phyloP scores from a whole-genome alignment of 2,888 invertebrate genomes.

The Tenodera sinensis region DNA sequence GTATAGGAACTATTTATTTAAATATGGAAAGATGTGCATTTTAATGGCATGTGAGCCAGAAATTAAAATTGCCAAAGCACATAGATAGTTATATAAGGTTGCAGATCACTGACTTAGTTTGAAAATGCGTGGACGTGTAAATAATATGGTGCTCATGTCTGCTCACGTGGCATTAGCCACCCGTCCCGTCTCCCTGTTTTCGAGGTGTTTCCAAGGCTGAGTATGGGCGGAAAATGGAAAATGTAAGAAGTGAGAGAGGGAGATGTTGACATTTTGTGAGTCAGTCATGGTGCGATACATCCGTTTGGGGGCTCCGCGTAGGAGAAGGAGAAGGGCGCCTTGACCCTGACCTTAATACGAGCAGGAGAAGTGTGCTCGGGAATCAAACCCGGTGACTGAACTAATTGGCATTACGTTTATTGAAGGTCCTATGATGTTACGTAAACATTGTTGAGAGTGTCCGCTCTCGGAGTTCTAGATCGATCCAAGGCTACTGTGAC shows the following conservation, averaged over 20 bases:
- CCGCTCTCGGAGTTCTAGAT: not conserved
- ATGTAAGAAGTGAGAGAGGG: not conserved
- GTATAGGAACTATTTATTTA: too few species aligned
- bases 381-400: not conserved
- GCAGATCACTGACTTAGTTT: too few species aligned
- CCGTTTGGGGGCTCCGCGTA: not conserved
- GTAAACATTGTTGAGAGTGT: not conserved
- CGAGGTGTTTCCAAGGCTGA: too few species aligned
- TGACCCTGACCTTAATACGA: not conserved
- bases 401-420: not conserved
- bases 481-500: not conserved
- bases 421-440: not conserved
- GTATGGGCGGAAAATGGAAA: not conserved
- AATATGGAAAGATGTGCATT: too few species aligned
- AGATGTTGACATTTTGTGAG: not conserved
- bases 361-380: not conserved
- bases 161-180: too few species aligned
- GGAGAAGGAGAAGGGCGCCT: not conserved
- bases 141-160: too few species aligned
- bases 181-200: too few species aligned
- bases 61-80: too few species aligned
- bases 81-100: too few species aligned
- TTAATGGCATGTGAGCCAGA: too few species aligned
- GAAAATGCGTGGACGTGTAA: too few species aligned
- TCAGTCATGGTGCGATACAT: not conserved